Base-by-base conservation (phyloP, 1,140 invertebrate species). In the Archivesica marissinica region DNA sequence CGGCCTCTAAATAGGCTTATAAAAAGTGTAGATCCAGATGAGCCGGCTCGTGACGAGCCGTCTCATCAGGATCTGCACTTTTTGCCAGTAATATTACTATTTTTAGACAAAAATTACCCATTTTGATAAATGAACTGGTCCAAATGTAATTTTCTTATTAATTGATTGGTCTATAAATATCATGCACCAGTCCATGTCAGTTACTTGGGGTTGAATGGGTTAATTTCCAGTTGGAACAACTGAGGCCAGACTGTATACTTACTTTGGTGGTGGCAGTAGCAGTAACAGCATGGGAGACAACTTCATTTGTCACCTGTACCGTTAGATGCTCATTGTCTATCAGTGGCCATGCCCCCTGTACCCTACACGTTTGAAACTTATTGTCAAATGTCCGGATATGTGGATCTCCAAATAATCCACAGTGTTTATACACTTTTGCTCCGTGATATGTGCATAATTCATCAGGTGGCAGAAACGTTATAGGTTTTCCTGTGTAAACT, bases 231-330 rank as follows among this genome's bases (percentile, higher is more conserved):
- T n/a, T n/a, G n/a, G n/a, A n/a, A 56, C 13, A 25, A 7, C 11
- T n/a, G 23, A 7, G n/a, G 23, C 6, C 13, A 56, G 6, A 56
- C 13, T 30, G 47, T 2, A 68, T 78, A 86, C 93, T 92, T 89
- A 96, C 95, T 95, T 95, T 95, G 80, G 94, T 95, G 11, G 95
- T 95, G 6, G 94, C 94, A 6, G 95, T 95, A 47, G 95, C 95
- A 17, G 86, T 87, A 39, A 83, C 84, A 25, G 88, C 76, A 15
- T 93, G 92, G 11, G 78, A 64, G 3, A 95, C 94, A 9, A 93
- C 92, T 33, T 95, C 94, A 87, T 95, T 96, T 78, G 95, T 96
- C 15, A 96, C 95, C 89, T 95, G 95, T n/a, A 96, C 95, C 17
- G 94, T 95, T 30, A 96, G 90, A 89, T 95, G 94, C n/a, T 95